Evolutionary conservation across 2,113 vertebrate genomes (phyloP).

Genomic region (Lepus timidus): DNA sequence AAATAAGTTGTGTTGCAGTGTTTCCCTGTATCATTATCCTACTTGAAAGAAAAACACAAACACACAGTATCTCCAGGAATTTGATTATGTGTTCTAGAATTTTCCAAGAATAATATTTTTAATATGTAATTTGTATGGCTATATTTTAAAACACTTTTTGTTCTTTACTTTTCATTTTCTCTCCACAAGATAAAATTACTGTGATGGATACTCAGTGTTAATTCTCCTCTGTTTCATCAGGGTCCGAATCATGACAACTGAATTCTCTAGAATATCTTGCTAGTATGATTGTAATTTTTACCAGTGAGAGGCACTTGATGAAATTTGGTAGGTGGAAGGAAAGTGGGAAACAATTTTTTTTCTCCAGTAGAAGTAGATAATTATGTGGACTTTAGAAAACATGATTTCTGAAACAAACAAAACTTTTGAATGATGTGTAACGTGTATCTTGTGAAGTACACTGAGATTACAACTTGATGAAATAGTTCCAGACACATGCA

Average conservation of each 20-base stretch:
- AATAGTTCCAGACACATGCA: neutral
- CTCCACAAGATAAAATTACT: neutral
- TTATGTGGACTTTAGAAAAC: neutral
- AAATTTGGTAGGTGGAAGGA: neutral
- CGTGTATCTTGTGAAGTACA: neutral
- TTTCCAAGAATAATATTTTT: neutral
- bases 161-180: slow-evolving; percentile 13
- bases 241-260: neutral
- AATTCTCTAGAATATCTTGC: neutral
- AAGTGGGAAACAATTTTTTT: neutral
- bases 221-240: neutral
- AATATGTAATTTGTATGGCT: neutral
- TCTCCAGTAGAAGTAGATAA: neutral
- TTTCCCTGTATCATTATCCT: neutral
- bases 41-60: neutral
- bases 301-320: neutral
- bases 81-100: neutral
- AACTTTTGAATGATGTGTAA: neutral
- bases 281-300: neutral
- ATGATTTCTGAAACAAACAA: neutral
- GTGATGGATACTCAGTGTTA: neutral
- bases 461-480: neutral
- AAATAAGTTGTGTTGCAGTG: neutral
- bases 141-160: slow-evolving; percentile 48
- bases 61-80: neutral